Conservation (phyloP, 1,140 invertebrate species). For the Trichoplusia ni region DNA sequence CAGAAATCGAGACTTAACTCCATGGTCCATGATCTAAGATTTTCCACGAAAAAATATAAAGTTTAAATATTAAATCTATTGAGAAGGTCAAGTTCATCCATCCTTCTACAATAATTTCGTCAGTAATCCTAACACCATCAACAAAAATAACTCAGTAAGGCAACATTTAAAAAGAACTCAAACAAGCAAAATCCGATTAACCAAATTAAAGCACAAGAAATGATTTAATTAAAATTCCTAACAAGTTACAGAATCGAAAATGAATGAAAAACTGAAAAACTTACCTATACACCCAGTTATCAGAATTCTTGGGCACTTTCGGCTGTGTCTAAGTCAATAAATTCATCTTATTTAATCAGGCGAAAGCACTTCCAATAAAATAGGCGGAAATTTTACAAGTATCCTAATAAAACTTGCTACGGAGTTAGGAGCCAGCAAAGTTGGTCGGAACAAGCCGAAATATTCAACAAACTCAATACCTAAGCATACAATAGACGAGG, state of each 20-base stretch:
- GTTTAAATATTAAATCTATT: too few relatives aligned
- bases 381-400: conserved; percentile 78
- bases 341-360: conserved; percentile 78
- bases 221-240: conserved; percentile 22
- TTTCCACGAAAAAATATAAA: too few relatives aligned
- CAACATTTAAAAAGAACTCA: background rate
- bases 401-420: conserved; percentile 78
- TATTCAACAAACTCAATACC: conserved; percentile 64
- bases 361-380: conserved; percentile 69
- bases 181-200: background rate
- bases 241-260: background rate
- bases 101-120: too few relatives aligned
- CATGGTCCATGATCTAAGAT: too few relatives aligned
- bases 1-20: too few relatives aligned
- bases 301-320: conserved; percentile 32
- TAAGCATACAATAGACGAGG: conserved; percentile 15
- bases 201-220: conserved; percentile 3
- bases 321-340: conserved; percentile 64
- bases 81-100: too few relatives aligned
- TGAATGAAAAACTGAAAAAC: conserved; percentile 21
- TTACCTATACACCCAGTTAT: conserved; percentile 19
- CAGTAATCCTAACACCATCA: too few relatives aligned
- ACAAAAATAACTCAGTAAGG: conserved; percentile 14
- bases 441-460: conserved; percentile 57
- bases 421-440: conserved; percentile 55